phyloP scores from a whole-genome alignment of 2,113 vertebrate species.

The Podarcis raffonei region DNA sequence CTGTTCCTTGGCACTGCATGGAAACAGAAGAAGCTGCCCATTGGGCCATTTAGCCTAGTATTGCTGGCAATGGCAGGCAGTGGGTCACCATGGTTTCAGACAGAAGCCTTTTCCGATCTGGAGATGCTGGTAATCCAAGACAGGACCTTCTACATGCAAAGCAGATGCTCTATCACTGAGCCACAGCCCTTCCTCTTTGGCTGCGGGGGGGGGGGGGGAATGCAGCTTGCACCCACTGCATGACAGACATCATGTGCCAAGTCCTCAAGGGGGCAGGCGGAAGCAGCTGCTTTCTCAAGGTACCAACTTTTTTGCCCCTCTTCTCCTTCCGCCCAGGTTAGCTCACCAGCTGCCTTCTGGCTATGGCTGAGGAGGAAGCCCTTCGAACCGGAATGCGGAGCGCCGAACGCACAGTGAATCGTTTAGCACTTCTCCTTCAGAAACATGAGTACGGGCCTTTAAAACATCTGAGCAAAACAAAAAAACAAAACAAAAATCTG shows the following conservation, averaged over 20 bases:
- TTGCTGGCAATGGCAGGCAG: too few species aligned
- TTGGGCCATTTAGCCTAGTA: too few species aligned
- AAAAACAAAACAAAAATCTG: conserved; percentile 47
- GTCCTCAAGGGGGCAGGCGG: too few species aligned
- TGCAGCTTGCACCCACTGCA: not conserved
- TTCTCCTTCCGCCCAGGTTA: not conserved
- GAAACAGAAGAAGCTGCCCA: too few species aligned
- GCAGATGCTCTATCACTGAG: too few species aligned
- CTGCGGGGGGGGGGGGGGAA: too few species aligned
- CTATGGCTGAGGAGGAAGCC: not conserved
- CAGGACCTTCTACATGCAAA: too few species aligned
- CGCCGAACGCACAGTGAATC: conserved; percentile 31
- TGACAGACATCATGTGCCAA: not conserved
- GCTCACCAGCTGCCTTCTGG: not conserved
- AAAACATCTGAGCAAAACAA: conserved; percentile 40
- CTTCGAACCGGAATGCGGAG: conserved; percentile 26
- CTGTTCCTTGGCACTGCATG: not conserved
- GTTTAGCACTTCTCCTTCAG: conserved; percentile 57
- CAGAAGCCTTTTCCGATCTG: too few species aligned
- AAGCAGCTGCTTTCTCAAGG: not conserved
- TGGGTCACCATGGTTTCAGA: too few species aligned
- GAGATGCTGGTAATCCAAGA: too few species aligned
- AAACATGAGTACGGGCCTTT: conserved; percentile 39
- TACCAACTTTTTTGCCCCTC: not conserved
- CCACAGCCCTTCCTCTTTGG: too few species aligned